Evolutionary conservation across 2,113 vertebrate genomes (phyloP), one percentile per base, ranked within the genome.

Genomic region (Scomber scombrus): DNA sequence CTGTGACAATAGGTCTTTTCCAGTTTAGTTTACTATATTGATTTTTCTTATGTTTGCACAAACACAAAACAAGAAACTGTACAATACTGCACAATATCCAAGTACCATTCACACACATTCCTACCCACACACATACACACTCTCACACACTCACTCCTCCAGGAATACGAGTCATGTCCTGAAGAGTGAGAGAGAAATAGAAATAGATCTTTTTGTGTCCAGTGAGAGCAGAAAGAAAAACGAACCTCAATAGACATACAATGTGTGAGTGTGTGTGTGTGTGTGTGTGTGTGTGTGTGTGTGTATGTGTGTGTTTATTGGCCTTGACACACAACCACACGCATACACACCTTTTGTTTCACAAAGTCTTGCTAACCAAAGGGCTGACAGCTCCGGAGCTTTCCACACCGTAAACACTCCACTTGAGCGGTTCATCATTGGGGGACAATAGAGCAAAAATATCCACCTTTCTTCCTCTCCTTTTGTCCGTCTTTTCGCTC

Each of bases 261-360:
- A 50, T 45, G 18, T 70, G 80, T 26, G 23, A 26, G 23, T 26
- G 23, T 26, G 23, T 26, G 23, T 26, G 23, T 26, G 23, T 26
- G 23, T 26, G 23, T 26, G 23, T 26, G 23, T 26, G 23, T 26
- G 23, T 26, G 23, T 26, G 34, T 45, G 18, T 70, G 80, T 45
- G 18, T 70, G 80, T 26, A 0, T 26, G 23, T 54, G 14, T 52
- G 43, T 73, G 40, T 47, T 21, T 0, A 15, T 51, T 66, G 82
- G 68, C 86, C 78, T 88, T 88, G 82, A 87, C 76, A 79, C 72
- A 60, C 5, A 49, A 18, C 60, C 63, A 45, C 81, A 55, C 12
- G 21, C 64, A 61, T 65, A 72, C 71, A 84, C 54, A 81, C 78
- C 64, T 88, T 90, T 91, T 92, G 91, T 93, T 82, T 93, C 76